phyloP scores from a whole-genome alignment of 2,888 invertebrate genomes.

The Auanema sp. region DNA sequence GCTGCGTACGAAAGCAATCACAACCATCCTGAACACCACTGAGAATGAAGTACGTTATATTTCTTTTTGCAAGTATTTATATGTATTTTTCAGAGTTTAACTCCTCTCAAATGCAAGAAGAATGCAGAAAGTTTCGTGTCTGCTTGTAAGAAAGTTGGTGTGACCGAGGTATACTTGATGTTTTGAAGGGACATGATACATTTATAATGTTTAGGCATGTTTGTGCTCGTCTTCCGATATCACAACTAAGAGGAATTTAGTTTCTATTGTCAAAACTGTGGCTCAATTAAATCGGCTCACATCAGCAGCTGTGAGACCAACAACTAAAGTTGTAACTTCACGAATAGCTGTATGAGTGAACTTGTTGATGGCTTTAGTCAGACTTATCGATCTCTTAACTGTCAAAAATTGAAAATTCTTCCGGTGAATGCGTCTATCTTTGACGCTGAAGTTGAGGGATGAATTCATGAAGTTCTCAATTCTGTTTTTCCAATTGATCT shows the following conservation, averaged over 20 bases:
- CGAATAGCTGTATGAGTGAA: no score
- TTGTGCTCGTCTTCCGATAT: slow-evolving; percentile 38
- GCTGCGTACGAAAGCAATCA: slow-evolving; percentile 9
- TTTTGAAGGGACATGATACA: background rate
- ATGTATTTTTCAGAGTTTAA: slow-evolving; percentile 14
- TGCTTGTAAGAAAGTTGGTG: slow-evolving; percentile 30
- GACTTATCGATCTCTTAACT: no score
- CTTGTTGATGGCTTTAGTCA: no score
- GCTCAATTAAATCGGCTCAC: slow-evolving; percentile 3
- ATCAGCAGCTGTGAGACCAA: no score
- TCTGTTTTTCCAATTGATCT: no score
- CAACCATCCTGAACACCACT: background rate
- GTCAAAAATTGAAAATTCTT: no score
- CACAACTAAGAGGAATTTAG: slow-evolving; percentile 30
- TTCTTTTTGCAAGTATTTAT: background rate
- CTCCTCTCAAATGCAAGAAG: slow-evolving; percentile 30
- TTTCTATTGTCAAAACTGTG: slow-evolving; percentile 13
- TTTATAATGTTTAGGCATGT: slow-evolving; percentile 21
- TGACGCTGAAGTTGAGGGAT: no score
- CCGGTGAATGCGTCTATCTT: no score
- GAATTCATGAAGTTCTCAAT: no score
- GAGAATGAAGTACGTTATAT: slow-evolving; percentile 13
- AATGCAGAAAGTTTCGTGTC: slow-evolving; percentile 34
- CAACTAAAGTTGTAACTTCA: no score
- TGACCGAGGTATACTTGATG: slow-evolving; percentile 24